phyloP scores from a whole-genome alignment of 1,140 invertebrate species.

The Aradophagus sp. region DNA sequence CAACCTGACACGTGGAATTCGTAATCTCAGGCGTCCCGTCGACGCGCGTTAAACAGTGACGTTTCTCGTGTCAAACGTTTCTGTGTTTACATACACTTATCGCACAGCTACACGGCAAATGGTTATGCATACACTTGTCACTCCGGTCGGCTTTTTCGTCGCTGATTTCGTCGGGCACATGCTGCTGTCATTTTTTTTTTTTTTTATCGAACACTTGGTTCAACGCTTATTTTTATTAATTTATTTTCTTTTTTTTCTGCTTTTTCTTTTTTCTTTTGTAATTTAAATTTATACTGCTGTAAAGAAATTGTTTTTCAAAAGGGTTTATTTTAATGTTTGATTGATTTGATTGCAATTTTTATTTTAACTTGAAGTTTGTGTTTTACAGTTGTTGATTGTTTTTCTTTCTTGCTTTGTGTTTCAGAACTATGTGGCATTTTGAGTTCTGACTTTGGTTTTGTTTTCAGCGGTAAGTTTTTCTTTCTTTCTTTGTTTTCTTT shows the following conservation, averaged over 20 bases:
- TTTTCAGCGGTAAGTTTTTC: constrained; percentile 34
- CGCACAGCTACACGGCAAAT: constrained; percentile 11
- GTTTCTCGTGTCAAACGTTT: constrained; percentile 24
- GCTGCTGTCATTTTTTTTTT: constrained; percentile 1
- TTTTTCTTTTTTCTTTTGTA: not conserved
- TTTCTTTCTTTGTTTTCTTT: too few species aligned
- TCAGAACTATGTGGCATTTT: constrained; percentile 26
- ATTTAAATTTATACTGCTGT: not conserved
- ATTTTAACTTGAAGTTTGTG: not conserved
- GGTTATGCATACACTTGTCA: constrained; percentile 15
- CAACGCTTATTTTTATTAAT: not conserved
- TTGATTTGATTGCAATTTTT: constrained; percentile 2
- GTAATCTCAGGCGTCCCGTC: constrained; percentile 8
- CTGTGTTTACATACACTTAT: constrained; percentile 28
- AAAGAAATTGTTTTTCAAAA: too few species aligned
- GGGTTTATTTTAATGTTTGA: too few species aligned
- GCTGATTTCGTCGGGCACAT: constrained; percentile 7
- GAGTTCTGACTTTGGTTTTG: constrained; percentile 20
- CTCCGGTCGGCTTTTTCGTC: not conserved
- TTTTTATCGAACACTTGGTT: not conserved
- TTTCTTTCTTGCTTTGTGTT: constrained; percentile 27
- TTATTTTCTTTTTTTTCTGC: not conserved
- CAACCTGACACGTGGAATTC: constrained; percentile 1
- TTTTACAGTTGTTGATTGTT: constrained; percentile 7
- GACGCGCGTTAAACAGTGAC: constrained; percentile 1